Conservation (phyloP, 2,797 vertebrate species). For the Artibeus lituratus region DNA sequence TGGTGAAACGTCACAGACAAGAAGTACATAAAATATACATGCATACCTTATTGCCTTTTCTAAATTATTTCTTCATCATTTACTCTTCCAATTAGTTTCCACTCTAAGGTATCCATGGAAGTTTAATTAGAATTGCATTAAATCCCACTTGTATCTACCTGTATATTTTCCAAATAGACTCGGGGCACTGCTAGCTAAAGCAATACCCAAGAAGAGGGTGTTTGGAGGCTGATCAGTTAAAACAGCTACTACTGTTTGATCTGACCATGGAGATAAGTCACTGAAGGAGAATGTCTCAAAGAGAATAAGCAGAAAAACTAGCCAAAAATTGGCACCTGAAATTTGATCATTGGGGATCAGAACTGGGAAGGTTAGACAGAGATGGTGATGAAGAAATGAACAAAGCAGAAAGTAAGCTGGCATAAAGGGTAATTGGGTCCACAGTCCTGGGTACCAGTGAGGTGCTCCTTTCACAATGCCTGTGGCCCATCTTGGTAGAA, state of each 20-base stretch:
- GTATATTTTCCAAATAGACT: not conserved
- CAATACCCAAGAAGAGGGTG: not conserved
- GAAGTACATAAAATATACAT: not conserved
- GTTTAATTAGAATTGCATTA: not conserved
- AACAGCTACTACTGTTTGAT: not conserved
- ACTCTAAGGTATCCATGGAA: not conserved
- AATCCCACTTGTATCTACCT: not conserved
- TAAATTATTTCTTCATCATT: not conserved
- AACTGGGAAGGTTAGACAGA: not conserved
- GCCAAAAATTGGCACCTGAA: not conserved
- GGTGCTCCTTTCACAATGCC: not conserved
- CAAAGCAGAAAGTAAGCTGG: not conserved
- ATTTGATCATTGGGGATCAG: not conserved
- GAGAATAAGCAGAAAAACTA: not conserved
- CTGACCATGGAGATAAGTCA: not conserved
- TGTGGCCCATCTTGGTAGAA: not conserved
- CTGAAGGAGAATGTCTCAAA: not conserved
- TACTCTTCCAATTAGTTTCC: not conserved
- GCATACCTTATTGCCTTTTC: not conserved
- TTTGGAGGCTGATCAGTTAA: not conserved
- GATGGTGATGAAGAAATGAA: not conserved
- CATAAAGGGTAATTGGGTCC: not conserved
- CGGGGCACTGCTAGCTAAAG: not conserved
- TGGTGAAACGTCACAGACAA: not conserved
- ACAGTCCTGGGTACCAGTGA: not conserved